Evolutionary conservation across 1,140 invertebrate genomes (phyloP), one percentile per base, ranked within the genome.

Genomic region (Olivierus martensii): DNA sequence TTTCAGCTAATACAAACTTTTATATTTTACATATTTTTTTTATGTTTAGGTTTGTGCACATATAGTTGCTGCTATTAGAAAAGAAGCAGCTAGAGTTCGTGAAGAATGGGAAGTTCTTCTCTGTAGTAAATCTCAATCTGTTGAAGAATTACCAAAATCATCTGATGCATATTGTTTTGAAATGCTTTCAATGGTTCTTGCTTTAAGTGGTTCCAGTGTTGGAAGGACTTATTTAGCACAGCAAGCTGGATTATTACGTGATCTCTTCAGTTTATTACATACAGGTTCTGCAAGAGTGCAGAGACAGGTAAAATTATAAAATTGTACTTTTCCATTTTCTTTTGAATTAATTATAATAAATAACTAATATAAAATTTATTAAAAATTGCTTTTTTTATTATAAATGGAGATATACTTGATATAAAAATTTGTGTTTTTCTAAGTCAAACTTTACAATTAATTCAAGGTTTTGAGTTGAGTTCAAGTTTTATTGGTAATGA

Each of bases 91-190:
- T 45, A 75, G 84, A 3, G 79, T 91, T 2, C 75, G 83, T 43
- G 89, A 95, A 62, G 87, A 92, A 64, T 95, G 90, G 88, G 88
- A 93, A 64, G 70, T 64, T 15, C 57, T 62, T 19, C 59, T 72
- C 42, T 59, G 58, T 34, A 58, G 64, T 52, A 57, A 65, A 51
- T 55, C 61, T 46, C 59, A 57, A 7, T 63, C 65, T 15, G 58
- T 60, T 14, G 64, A 62, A 59, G 63, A 66, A 50, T 61, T 69
- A 49, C 64, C 62, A 51, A 71, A 67, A 57, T 65, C 69, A 14
- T 70, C 81, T 3, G 92, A 96, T 71, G 89, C 87, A 9, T 96
- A 95, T 65, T 96, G 91, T 71, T 97, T 97, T 68, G 91, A 97
- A 73, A 91, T 97, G 86, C 70, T 97, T 7, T 94, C 88, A 1